Conservation (phyloP, 2,113 vertebrate species). For the Corythoichthys haematopterus region DNA sequence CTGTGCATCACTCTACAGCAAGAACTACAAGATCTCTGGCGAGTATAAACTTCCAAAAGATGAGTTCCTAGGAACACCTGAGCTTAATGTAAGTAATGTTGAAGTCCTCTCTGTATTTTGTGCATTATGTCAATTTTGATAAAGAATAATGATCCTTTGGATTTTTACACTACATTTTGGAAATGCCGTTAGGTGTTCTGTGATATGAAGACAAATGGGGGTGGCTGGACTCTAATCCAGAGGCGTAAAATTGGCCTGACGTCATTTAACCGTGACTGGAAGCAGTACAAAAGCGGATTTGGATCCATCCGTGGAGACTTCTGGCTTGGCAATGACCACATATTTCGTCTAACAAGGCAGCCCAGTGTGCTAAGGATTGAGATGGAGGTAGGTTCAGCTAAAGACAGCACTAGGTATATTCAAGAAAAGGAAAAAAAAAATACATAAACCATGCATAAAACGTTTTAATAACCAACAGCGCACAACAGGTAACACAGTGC, state of each 20-base stretch:
- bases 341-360: constrained; percentile 85
- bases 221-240: constrained; percentile 95
- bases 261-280: constrained; percentile 91
- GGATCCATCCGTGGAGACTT: constrained; percentile 91
- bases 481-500: constrained; percentile 4
- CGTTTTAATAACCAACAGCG: neutral
- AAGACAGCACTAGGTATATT: constrained; percentile 3
- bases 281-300: constrained; percentile 89
- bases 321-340: constrained; percentile 94
- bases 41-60: constrained; percentile 92
- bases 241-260: constrained; percentile 87
- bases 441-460: constrained; percentile 6
- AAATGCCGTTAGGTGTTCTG: constrained; percentile 81
- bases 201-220: constrained; percentile 91
- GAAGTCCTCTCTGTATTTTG: neutral
- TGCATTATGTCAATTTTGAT: neutral
- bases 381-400: constrained; percentile 77
- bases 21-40: constrained; percentile 90
- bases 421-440: neutral
- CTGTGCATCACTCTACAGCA: constrained; percentile 89
- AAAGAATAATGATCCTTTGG: neutral
- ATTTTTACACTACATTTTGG: neutral
- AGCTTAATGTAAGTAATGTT: constrained; percentile 74
- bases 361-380: constrained; percentile 87
- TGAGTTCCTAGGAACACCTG: constrained; percentile 87